phyloP scores from a whole-genome alignment of 2,797 vertebrate genomes.

The Melanotaenia trifasciata region DNA sequence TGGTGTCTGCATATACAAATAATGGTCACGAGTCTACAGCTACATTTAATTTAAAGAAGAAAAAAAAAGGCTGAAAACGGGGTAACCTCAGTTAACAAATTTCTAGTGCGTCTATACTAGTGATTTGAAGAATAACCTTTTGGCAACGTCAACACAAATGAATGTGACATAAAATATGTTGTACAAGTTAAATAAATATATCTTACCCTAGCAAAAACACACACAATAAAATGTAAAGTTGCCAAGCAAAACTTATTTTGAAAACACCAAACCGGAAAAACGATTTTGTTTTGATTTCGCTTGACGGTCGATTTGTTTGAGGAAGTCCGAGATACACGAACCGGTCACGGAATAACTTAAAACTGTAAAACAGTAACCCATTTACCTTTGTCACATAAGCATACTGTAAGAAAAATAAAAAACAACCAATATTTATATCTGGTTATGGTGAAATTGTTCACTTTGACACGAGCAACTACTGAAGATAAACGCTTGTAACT shows the following conservation, averaged over 20 bases:
- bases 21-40: neutral
- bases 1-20: neutral
- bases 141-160: no score
- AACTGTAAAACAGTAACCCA: neutral
- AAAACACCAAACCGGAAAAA: constrained; percentile 3
- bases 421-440: neutral
- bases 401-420: neutral
- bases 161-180: neutral
- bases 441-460: neutral
- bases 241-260: constrained; percentile 49
- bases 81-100: neutral
- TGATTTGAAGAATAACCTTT: no score
- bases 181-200: neutral
- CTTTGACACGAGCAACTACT: neutral
- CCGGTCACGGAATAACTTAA: constrained; percentile 26
- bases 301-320: constrained; percentile 35
- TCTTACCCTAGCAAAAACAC: neutral
- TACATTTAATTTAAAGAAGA: neutral
- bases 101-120: no score
- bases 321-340: constrained; percentile 56
- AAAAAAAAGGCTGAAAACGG: neutral
- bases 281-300: accelerated
- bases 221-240: neutral
- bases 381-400: neutral
- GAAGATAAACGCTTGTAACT: neutral